Conservation (phyloP, 2,888 invertebrate genomes). For the Megaustenia siamemsis region DNA sequence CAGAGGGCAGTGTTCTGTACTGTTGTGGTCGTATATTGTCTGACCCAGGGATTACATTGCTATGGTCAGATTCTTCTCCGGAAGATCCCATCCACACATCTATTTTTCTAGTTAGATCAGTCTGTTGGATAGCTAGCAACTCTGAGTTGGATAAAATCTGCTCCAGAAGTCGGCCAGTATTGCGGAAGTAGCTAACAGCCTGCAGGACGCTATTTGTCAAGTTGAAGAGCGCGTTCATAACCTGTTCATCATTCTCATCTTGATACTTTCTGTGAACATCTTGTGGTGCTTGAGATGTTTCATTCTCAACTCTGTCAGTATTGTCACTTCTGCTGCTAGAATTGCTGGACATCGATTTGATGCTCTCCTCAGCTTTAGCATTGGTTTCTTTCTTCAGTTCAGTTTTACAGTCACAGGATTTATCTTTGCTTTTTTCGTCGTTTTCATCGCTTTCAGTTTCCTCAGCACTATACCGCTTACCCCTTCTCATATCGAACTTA, state of each 20-base stretch:
- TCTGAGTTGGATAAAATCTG: constrained; percentile 68
- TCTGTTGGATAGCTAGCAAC: constrained; percentile 65
- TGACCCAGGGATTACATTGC: constrained; percentile 31
- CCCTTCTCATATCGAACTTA: constrained; percentile 4
- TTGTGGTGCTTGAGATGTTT: background rate
- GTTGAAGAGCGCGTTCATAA: constrained; percentile 63
- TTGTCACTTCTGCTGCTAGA: background rate
- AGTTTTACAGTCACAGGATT: background rate
- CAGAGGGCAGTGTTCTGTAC: background rate
- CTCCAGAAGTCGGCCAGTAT: constrained; percentile 66
- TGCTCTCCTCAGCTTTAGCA: background rate
- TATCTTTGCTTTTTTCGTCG: background rate
- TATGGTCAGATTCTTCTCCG: background rate
- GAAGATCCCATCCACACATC: background rate
- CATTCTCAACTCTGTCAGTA: background rate
- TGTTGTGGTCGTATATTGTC: background rate
- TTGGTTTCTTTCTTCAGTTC: background rate
- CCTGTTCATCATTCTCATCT: constrained; percentile 53
- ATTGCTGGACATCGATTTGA: background rate
- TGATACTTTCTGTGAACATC: constrained; percentile 8
- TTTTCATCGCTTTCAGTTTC: background rate
- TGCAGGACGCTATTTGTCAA: constrained; percentile 69
- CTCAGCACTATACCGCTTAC: background rate
- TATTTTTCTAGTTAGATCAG: constrained; percentile 2
- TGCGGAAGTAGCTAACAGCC: constrained; percentile 66